Evolutionary conservation across 1,140 invertebrate species (phyloP).

Genomic region (Diorhabda elongata): DNA sequence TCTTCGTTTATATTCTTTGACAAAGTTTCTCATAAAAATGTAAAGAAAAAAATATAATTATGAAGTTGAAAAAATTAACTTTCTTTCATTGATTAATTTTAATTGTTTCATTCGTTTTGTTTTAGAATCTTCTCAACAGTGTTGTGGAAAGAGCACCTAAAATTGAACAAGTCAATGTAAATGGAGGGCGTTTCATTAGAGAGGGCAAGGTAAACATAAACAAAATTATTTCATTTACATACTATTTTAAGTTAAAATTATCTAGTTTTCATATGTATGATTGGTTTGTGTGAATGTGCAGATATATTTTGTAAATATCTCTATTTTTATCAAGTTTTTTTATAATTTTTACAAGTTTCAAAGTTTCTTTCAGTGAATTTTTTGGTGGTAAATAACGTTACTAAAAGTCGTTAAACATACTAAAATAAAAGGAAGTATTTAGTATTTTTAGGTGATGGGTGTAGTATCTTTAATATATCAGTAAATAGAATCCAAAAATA

Average conservation of each 20-base stretch:
- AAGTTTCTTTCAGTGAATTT: not conserved
- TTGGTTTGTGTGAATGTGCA: slow-evolving; percentile 25
- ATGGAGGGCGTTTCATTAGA: slow-evolving; percentile 90
- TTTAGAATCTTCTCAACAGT: slow-evolving; percentile 83
- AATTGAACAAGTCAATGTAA: slow-evolving; percentile 92
- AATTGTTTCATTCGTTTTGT: slow-evolving; percentile 22
- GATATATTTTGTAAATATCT: slow-evolving; percentile 12
- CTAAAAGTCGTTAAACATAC: slow-evolving; percentile 1
- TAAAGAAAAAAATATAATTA: too few relatives aligned
- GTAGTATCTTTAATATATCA: not conserved
- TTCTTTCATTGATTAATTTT: too few relatives aligned
- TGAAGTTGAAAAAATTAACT: too few relatives aligned
- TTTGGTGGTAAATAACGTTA: not conserved
- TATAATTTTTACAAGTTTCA: slow-evolving; percentile 2
- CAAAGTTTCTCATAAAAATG: too few relatives aligned
- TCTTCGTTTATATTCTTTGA: too few relatives aligned
- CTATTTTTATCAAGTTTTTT: not conserved
- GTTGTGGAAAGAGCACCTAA: slow-evolving; percentile 85
- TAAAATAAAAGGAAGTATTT: slow-evolving; percentile 1
- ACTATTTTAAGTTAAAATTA: slow-evolving; percentile 14
- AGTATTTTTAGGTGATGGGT: not conserved
- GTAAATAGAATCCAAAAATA: too few relatives aligned
- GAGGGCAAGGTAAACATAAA: slow-evolving; percentile 87
- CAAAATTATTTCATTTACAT: not conserved
- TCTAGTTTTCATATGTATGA: slow-evolving; percentile 13